A percentile compares a stretch with the other conserved stretches of the same genome.
Evolutionary conservation across 2,888 invertebrate genomes (phyloP).

Genomic region (Ceriagrion tenellum): DNA sequence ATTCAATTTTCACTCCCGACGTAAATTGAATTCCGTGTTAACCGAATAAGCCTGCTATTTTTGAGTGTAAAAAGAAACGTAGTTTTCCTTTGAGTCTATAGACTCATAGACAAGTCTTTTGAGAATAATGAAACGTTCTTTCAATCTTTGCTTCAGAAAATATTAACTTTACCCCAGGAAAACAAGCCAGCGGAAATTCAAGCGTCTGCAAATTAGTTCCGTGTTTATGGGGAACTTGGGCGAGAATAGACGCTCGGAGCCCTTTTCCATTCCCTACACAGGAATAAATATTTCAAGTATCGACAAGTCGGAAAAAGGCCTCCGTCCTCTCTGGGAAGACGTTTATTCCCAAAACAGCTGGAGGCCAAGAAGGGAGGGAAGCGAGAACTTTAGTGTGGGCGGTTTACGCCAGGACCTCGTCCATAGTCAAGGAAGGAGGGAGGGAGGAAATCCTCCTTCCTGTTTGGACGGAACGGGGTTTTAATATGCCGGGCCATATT

Average conservation of each 20-base stretch:
- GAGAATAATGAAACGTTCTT: background rate
- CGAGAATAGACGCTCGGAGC: background rate
- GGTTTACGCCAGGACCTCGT: background rate
- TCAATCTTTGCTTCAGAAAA: background rate
- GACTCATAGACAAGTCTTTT: background rate
- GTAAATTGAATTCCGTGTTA: too few species aligned
- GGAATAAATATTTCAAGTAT: slow-evolving; percentile 1
- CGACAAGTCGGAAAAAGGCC: background rate
- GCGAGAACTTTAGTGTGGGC: background rate
- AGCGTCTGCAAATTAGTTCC: background rate
- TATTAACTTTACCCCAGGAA: background rate
- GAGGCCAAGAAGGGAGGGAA: background rate
- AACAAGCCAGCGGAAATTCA: background rate
- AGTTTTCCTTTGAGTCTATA: too few species aligned
- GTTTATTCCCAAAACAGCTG: background rate
- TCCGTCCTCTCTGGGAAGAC: background rate
- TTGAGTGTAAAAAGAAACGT: too few species aligned
- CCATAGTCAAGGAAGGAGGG: background rate
- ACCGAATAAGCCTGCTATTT: too few species aligned
- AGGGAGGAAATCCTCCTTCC: background rate
- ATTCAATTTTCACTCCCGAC: too few species aligned
- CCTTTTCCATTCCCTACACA: background rate
- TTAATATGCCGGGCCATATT: slow-evolving; percentile 31
- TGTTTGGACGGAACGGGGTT: background rate
- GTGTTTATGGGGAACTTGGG: background rate